Base-by-base conservation (phyloP, 2,797 vertebrate genomes). In the Sardinella longiceps region DNA sequence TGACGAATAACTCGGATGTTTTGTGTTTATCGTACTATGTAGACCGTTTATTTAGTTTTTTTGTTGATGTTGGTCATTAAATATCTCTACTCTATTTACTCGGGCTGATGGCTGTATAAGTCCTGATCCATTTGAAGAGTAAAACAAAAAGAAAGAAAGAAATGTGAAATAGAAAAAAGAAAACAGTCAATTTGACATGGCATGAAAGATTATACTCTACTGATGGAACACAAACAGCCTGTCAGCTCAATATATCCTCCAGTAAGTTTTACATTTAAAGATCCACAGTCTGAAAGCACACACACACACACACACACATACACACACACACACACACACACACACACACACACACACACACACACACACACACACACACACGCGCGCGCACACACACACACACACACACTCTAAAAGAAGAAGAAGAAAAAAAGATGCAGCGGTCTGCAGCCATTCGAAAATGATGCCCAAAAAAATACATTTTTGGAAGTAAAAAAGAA, bases 381-480 rank as follows among this genome's bases (percentile, higher is more conserved):
- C 2, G n/a, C n/a, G n/a, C n/a, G n/a, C n/a, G n/a, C n/a, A 63
- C 58, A 63, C 58, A 63, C 58, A 63, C 58, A 63, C 58, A 63
- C 58, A 63, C 63, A 70, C 63, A 33, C 63, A 25, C 56, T n/a
- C n/a, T n/a, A n/a, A n/a, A n/a, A n/a, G n/a, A n/a, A n/a, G n/a
- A n/a, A n/a, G n/a, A n/a, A n/a, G n/a, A n/a, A n/a, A 6, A n/a
- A 60, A 25, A 60, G 56, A 60, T 60, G 56, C 56, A 60, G 56
- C 6, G 3, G 56, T 60, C 56, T 58, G 7, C 56, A n/a, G 56
- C 56, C 7, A n/a, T 25, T n/a, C 20, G 9, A 58, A 9, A 58
- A 58, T 25, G 6, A 58, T 5, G 56, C 23, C 56, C n/a, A 25
- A 25, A 58, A 58, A 7, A 58, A 25, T 58, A 25, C n/a, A 60